Base-by-base conservation (phyloP, 2,888 invertebrate species). In the Ommatoiulus sabulosus region DNA sequence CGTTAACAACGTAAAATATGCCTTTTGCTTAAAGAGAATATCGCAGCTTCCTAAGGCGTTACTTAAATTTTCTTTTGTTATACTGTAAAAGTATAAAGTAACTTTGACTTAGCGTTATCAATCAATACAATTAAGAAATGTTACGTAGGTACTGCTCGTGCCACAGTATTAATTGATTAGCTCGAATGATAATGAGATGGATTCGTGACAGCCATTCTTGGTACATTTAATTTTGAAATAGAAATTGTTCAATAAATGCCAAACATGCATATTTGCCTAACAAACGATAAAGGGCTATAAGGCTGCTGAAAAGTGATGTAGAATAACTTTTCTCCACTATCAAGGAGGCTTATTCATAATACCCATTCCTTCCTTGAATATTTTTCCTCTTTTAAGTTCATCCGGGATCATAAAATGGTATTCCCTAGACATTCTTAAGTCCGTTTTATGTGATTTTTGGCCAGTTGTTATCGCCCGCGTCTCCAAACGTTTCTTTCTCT, bases 291-390 rank as follows among this genome's bases (percentile, higher is more conserved):
- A 72, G n/a, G 24, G 4, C 72, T 20, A 15, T 15, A n/a, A 72
- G 3, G 20, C 7, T 7, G 20, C 6, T 20, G 72, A 20, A 72
- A 72, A 72, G 7, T 20, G 20, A 72, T 7, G 72, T 24, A 20
- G 24, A 72, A 20, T 1, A 7, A 72, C 24, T 72, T n/a, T 20
- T 20, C 8, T 20, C 5, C 12, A n/a, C 3, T n/a, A n/a, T 17
- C 8, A 15, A n/a, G 17, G n/a, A n/a, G 6, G 63, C 72, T 72
- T 24, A 20, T 7, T 72, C 72, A 72, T 20, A 72, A 63, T 72
- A 20, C n/a, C 57, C 72, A 20, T 72, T 72, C 20, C 72, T 20
- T 72, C 72, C 72, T n/a, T n/a, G n/a, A 72, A n/a, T 72, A 72
- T 72, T 20, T 72, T 10, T 20, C 20, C n/a, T 72, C 8, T 72